Evolutionary conservation across 2,113 vertebrate genomes (phyloP).

Genomic region (Dipodomys ordii): DNA sequence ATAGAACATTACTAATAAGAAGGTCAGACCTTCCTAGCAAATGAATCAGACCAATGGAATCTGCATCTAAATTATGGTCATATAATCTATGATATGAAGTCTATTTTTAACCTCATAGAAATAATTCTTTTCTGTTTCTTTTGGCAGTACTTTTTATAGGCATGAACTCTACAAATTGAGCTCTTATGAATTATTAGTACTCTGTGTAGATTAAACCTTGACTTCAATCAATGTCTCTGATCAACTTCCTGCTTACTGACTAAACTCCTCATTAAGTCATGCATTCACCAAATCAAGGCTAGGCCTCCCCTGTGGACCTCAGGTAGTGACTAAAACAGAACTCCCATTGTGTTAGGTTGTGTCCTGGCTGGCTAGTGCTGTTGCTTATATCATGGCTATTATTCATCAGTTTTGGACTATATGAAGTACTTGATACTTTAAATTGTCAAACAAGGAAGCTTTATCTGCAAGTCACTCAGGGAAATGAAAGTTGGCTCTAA

Average conservation of each 20-base stretch:
- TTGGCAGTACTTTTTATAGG: too few relatives aligned
- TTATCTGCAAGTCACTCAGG: not conserved
- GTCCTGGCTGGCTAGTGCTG: not conserved
- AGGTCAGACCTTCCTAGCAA: not conserved
- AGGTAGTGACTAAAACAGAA: not conserved
- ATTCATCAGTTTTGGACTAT: not conserved
- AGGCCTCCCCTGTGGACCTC: not conserved
- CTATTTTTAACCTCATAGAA: not conserved
- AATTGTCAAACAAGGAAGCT: not conserved
- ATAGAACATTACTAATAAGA: not conserved
- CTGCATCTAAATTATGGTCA: not conserved
- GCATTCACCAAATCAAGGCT: not conserved
- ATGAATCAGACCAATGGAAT: not conserved
- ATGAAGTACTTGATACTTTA: not conserved
- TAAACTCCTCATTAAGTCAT: not conserved
- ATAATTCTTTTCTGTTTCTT: not conserved
- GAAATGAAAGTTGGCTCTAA: not conserved
- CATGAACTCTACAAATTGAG: too few relatives aligned
- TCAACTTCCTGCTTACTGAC: not conserved
- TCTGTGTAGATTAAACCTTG: not conserved
- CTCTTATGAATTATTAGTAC: not conserved
- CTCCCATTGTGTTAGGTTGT: too few relatives aligned
- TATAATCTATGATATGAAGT: not conserved
- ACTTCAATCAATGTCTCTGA: not conserved
- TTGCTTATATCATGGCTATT: not conserved